Base-by-base conservation (phyloP, 2,113 vertebrate genomes). In the Sarotherodon lohbergeri region DNA sequence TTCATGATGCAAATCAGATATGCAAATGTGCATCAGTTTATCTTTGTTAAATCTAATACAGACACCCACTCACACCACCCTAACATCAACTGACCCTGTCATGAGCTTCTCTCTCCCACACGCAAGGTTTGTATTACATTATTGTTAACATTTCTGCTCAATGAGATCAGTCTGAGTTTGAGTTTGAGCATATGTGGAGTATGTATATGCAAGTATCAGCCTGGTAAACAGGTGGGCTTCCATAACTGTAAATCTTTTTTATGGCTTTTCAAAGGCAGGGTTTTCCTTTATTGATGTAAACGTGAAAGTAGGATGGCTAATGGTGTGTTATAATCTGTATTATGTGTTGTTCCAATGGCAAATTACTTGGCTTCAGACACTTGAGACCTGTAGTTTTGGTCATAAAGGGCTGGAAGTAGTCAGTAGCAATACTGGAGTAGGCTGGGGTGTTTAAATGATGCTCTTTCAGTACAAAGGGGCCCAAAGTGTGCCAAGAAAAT, bases 1-100 rank as follows among this genome's bases (percentile, higher is more conserved):
- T 91, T 59, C 54, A 86, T 90, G 22, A 90, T 92, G 83, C 85
- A 94, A 93, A 93, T 89, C 46, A 41, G 19, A 48, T 39, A 90
- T 90, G 52, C 52, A 93, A 93, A 93, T 83, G 5, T 39, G 2
- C 6, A 46, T 48, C 80, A 54, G 76, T 68, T 80, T 19, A 55
- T 22, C 41, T 73, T 82, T 55, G 48, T 89, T 41, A 84, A n/a
- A 84, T 56, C 63, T 82, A 7, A 50, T 22, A 24, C 43, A 29
- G 41, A 78, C 52, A 13, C n/a, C 34, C 39, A 56, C 19, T 81
- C 78, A 13, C 34, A 39, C 27, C 5, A 32, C 16, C 14, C 43
- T 50, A 78, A 19, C 43, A 36, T 84, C 24, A 36, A 43, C 52
- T 59, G 14, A 50, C 1, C 41, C 8, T 63, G 16, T 57, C 14